Evolutionary conservation across 2,797 vertebrate species (phyloP).

Genomic region (Babyrousa celebensis): DNA sequence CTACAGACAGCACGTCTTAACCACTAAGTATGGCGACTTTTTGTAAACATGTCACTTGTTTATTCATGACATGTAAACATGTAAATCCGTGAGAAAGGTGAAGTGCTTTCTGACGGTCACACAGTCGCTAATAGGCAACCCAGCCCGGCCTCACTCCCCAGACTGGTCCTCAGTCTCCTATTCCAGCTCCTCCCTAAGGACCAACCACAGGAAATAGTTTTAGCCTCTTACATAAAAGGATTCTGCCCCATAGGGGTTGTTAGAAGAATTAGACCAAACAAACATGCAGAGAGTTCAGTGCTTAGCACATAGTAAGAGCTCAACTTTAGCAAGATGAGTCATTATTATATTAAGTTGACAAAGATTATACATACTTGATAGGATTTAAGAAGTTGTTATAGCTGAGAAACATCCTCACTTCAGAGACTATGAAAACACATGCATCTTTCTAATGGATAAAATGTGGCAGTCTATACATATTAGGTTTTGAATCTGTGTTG

Average conservation of each 20-base stretch:
- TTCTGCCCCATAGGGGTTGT: background rate
- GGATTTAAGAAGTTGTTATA: conserved; percentile 39
- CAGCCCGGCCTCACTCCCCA: background rate
- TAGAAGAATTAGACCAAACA: background rate
- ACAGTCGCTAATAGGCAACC: background rate
- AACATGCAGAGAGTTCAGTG: background rate
- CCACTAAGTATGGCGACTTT: background rate
- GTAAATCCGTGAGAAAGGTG: background rate
- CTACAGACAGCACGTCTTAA: background rate
- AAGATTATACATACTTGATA: background rate
- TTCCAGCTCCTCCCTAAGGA: background rate
- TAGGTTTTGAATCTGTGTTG: background rate
- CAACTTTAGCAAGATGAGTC: background rate
- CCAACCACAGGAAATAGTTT: background rate
- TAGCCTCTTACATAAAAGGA: background rate
- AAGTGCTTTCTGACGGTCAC: background rate
- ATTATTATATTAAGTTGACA: background rate
- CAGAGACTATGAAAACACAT: conserved; percentile 46
- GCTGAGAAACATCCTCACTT: background rate
- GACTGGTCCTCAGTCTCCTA: background rate
- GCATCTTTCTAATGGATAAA: background rate
- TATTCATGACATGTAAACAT: too few species aligned
- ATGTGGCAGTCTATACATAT: background rate
- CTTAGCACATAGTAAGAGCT: background rate
- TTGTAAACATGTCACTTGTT: background rate